Evolutionary conservation across 2,797 vertebrate species (phyloP), one percentile per base, ranked within the genome.

Genomic region (Craterocephalus amniculus): DNA sequence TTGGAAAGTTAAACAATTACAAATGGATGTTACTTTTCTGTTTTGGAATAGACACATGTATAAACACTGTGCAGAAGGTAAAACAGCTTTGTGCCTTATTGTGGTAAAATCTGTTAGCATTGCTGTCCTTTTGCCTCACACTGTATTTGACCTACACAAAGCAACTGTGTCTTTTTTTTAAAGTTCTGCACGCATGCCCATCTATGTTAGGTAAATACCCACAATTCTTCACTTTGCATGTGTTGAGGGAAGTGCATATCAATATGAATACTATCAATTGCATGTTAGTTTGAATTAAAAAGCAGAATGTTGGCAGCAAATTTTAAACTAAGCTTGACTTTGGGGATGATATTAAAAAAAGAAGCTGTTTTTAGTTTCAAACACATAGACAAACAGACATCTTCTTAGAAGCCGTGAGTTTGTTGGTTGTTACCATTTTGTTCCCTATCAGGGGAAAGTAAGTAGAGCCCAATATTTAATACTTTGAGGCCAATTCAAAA

Each of bases 311-410:
- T 40, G n/a, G 32, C 45, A 26, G 11, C 58, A 61, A 24, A 1
- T 67, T 20, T 26, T 36, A 72, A 72, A 8, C 56, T 62, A 74
- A 62, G 24, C 6, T 16, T 26, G 36, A 67, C 3, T 63, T 60
- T 49, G 4, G 32, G 64, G 51, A 38, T 49, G 32, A 55, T 67
- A 45, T 34, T 54, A 36, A 36, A 62, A 22, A 16, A 32, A 59
- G 36, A 59, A 43, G 26, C 43, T 58, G 20, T 43, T 45, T 26
- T 68, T n/a, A 45, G 43, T n/a, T 6, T 45, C 43, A 9, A 45
- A 45, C 43, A n/a, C 43, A 8, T n/a, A 34, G n/a, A n/a, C n/a
- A n/a, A n/a, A n/a, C n/a, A n/a, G n/a, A n/a, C n/a, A n/a, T n/a
- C n/a, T n/a, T n/a, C n/a, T n/a, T n/a, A n/a, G 36, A 51, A 51